Conservation (phyloP, 2,113 vertebrate species). For the Colaptes auratus region DNA sequence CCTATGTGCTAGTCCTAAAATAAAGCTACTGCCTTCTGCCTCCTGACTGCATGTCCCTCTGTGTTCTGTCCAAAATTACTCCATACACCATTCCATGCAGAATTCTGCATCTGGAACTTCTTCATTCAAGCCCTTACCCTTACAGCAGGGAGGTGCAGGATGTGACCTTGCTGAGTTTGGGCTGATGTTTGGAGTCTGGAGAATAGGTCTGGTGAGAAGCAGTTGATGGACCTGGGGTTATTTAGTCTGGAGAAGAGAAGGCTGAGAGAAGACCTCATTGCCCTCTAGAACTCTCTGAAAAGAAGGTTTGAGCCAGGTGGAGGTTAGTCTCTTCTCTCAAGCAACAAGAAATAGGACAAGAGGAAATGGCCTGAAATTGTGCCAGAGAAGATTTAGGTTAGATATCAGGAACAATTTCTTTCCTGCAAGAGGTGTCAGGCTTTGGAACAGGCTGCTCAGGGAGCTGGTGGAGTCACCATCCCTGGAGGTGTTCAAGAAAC, state of each 20-base stretch:
- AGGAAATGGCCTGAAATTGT: too few relatives aligned
- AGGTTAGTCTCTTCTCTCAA: too few relatives aligned
- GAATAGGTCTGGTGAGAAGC: too few relatives aligned
- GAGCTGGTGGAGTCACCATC: too few relatives aligned
- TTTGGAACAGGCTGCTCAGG: not conserved
- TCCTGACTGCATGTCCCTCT: not conserved
- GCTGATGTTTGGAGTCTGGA: not conserved
- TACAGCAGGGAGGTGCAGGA: not conserved
- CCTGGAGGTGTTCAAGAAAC: not conserved
- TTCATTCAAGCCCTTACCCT: not conserved
- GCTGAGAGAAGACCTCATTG: too few relatives aligned
- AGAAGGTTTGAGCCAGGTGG: too few relatives aligned
- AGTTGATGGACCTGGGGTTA: too few relatives aligned
- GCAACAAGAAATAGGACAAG: too few relatives aligned
- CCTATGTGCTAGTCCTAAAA: constrained; percentile 41
- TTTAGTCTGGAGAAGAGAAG: too few relatives aligned
- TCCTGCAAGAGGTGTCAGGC: not conserved
- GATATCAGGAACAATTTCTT: too few relatives aligned
- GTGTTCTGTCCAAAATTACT: not conserved
- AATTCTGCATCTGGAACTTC: not conserved
- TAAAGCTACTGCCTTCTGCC: constrained; percentile 66
- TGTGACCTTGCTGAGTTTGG: not conserved
- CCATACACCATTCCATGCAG: not conserved
- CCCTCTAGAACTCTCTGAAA: too few relatives aligned
- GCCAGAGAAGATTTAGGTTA: too few relatives aligned